Percentiles rank a stretch among this genome's conserved stretches.
These are phyloP conservation scores for Periplaneta americana DNA, from an alignment of 1,140 invertebrate genomes.

Conservation along the genomic window DNA sequence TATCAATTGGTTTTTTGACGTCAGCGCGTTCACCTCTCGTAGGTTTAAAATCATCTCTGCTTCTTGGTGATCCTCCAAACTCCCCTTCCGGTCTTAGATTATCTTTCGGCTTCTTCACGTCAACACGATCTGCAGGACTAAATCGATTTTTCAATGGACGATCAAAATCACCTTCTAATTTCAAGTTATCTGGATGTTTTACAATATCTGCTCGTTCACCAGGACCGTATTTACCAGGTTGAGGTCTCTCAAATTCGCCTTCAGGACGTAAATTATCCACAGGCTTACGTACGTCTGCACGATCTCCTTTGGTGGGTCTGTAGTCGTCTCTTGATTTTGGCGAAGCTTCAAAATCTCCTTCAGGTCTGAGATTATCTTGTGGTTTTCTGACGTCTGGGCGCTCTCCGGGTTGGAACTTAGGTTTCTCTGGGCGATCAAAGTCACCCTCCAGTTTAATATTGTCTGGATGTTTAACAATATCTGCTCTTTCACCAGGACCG, in stretches of 20 bases:
- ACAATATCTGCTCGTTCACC: conserved; percentile 44
- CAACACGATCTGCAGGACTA: conserved; percentile 30
- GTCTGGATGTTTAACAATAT: conserved; percentile 43
- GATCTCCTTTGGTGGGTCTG: conserved; percentile 33
- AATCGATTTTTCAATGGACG: conserved; percentile 35
- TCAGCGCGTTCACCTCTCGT: conserved; percentile 37
- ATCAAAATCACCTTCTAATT: conserved; percentile 53
- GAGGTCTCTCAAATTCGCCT: conserved; percentile 47
- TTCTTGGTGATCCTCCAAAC: conserved; percentile 42
- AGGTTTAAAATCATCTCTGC: conserved; percentile 20
- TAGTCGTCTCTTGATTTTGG: conserved; percentile 53
- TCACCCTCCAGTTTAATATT: conserved; percentile 50
- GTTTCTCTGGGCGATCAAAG: conserved; percentile 36
- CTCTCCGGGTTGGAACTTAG: conserved; percentile 15
- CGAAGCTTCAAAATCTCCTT: conserved; percentile 46
- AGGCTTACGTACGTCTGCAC: conserved; percentile 40
- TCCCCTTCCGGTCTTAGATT: conserved; percentile 47
- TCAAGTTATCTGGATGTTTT: conserved; percentile 54
- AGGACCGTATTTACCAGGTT: conserved; percentile 31
- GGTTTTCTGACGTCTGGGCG: conserved; percentile 36
- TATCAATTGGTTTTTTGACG: conserved; percentile 35
- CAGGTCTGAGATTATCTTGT: conserved; percentile 31
- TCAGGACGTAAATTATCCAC: conserved; percentile 53
- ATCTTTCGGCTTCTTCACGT: conserved; percentile 33
- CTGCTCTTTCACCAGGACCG: conserved; percentile 41